These are phyloP conservation scores for Bilobella aurantiaca DNA, from an alignment of 1,140 invertebrate genomes.

Conservation along the genomic window DNA sequence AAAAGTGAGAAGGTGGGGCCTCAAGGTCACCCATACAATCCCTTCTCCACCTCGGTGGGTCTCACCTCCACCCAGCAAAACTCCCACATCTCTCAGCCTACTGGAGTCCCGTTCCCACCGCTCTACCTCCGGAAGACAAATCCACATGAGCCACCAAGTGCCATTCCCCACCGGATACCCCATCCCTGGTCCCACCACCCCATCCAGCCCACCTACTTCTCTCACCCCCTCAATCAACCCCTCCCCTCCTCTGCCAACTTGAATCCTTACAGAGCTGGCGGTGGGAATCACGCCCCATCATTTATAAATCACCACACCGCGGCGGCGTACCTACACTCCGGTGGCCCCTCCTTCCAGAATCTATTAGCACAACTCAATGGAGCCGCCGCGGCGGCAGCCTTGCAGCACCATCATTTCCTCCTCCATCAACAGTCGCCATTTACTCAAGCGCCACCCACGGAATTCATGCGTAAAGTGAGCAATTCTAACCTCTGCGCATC, in stretches of 20 bases:
- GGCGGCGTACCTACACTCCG: slow-evolving; percentile 36
- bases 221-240: slow-evolving; percentile 20
- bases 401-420: slow-evolving; percentile 40
- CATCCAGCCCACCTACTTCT: slow-evolving; percentile 39
- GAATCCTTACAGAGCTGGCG: slow-evolving; percentile 28
- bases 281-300: no score
- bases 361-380: slow-evolving; percentile 59
- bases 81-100: background rate
- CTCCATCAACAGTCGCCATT: background rate
- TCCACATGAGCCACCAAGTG: slow-evolving; percentile 37
- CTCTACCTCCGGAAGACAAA: slow-evolving; percentile 29
- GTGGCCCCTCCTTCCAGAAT: slow-evolving; percentile 62
- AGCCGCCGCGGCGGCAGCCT: slow-evolving; percentile 40
- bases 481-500: background rate
- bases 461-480: background rate
- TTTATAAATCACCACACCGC: slow-evolving; percentile 32
- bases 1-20: slow-evolving; percentile 52
- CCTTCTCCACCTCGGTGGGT: slow-evolving; percentile 35
- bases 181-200: slow-evolving; percentile 40
- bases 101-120: slow-evolving; percentile 8
- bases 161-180: slow-evolving; percentile 23
- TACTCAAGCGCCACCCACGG: background rate
- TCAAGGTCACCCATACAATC: slow-evolving; percentile 76
- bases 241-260: slow-evolving; percentile 20
- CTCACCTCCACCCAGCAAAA: background rate